Evolutionary conservation across 2,113 vertebrate genomes (phyloP).

Genomic region (Grammomys surdaster): DNA sequence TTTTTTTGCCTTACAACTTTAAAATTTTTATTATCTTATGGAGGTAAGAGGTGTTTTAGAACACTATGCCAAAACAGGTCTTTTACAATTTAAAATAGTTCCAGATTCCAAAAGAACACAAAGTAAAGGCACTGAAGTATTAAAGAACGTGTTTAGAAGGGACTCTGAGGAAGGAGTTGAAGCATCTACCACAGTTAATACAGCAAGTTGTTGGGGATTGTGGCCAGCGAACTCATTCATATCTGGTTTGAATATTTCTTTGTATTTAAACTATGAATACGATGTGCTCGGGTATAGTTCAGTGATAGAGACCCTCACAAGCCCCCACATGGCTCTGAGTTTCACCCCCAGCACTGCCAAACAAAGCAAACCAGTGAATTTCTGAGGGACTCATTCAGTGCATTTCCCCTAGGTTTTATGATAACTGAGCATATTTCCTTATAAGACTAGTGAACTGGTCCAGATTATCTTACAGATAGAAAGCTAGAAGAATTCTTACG

Average conservation of each 20-base stretch:
- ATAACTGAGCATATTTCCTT: constrained; percentile 5
- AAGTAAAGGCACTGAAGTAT: constrained; percentile 43
- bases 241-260: constrained; percentile 34
- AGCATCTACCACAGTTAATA: not conserved
- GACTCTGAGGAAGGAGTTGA: constrained; percentile 8
- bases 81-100: constrained; percentile 39
- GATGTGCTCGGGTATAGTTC: not conserved
- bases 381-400: constrained; percentile 4
- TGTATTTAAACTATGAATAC: constrained; percentile 23
- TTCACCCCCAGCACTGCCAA: not conserved
- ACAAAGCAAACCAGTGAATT: not conserved
- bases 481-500: constrained; percentile 24
- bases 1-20: not conserved
- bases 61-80: not conserved
- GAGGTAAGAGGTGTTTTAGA: not conserved
- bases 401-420: not conserved
- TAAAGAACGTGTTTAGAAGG: not conserved
- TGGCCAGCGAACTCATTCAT: not conserved
- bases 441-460: constrained; percentile 3
- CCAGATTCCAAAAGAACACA: constrained; percentile 30
- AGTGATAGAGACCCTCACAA: not conserved
- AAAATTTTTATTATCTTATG: constrained; percentile 1
- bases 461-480: constrained; percentile 21
- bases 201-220: not conserved
- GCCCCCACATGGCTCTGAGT: not conserved